These are phyloP conservation scores for Steinernema scapterisci DNA, from an alignment of 2,888 invertebrate species.

Conservation along the genomic window DNA sequence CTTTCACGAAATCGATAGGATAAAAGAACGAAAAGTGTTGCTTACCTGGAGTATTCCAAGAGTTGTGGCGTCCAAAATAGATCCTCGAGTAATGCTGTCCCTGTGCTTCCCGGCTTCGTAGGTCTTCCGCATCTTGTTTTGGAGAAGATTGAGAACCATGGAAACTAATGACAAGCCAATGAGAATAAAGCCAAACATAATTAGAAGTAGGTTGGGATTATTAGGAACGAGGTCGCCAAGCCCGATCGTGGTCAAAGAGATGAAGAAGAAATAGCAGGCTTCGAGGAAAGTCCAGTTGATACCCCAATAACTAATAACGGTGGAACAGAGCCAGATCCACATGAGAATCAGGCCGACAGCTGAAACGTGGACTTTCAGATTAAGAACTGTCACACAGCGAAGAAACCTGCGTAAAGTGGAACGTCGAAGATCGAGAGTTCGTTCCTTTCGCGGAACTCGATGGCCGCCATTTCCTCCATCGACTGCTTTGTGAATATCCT, in stretches of 20 bases:
- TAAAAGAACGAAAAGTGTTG: background rate
- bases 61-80: constrained; percentile 30
- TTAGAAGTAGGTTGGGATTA: constrained; percentile 85
- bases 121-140: constrained; percentile 52
- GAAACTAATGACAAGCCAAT: constrained; percentile 68
- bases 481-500: constrained; percentile 59
- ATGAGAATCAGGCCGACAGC: constrained; percentile 80
- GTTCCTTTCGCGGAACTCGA: constrained; percentile 35
- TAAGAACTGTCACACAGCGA: too few relatives aligned
- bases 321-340: constrained; percentile 81
- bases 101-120: constrained; percentile 51
- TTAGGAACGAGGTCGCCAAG: constrained; percentile 58
- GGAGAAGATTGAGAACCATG: constrained; percentile 58
- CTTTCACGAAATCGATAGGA: too few relatives aligned
- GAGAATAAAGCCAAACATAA: constrained; percentile 86
- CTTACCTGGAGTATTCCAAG: constrained; percentile 40
- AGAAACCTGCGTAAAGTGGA: constrained; percentile 80
- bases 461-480: constrained; percentile 51
- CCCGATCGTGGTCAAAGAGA: constrained; percentile 70
- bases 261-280: constrained; percentile 69
- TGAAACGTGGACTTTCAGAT: too few relatives aligned
- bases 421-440: constrained; percentile 76
- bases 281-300: constrained; percentile 85
- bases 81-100: background rate
- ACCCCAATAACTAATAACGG: constrained; percentile 67